Conservation (phyloP, 2,113 vertebrate species). For the Anolis carolinensis region DNA sequence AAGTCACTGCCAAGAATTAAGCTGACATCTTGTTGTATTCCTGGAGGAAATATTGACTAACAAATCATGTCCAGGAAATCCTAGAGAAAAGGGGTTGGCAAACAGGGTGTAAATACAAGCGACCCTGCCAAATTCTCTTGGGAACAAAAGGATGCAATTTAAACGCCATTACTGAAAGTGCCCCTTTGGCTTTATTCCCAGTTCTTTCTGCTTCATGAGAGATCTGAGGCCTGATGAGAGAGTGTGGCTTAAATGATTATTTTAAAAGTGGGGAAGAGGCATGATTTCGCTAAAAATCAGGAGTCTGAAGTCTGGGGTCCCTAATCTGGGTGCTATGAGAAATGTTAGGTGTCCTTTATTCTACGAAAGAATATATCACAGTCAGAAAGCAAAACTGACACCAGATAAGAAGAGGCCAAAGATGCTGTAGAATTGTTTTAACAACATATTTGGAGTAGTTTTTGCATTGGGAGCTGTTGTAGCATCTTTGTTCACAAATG, state of each 20-base stretch:
- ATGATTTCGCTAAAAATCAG: not conserved
- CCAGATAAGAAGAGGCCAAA: not conserved
- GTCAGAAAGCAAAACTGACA: not conserved
- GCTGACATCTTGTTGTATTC: not conserved
- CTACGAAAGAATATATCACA: not conserved
- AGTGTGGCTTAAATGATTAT: not conserved
- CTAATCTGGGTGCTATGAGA: not conserved
- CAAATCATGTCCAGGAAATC: not conserved
- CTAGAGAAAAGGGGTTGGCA: not conserved
- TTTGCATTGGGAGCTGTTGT: not conserved
- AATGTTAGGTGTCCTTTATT: not conserved
- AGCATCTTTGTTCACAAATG: not conserved
- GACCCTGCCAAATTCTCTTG: not conserved
- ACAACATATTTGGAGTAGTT: not conserved
- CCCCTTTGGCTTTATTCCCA: conserved; percentile 12
- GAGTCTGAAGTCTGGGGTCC: not conserved
- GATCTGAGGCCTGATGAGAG: not conserved
- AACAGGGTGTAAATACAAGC: not conserved
- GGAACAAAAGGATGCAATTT: not conserved
- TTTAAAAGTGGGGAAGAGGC: not conserved
- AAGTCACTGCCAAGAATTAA: not conserved
- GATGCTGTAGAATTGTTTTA: not conserved
- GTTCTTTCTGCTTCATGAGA: not conserved
- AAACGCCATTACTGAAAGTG: conserved; percentile 3
- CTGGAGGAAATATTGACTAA: not conserved